Evolutionary conservation across 2,113 vertebrate genomes (phyloP).

Genomic region (Chloebia gouldiae): DNA sequence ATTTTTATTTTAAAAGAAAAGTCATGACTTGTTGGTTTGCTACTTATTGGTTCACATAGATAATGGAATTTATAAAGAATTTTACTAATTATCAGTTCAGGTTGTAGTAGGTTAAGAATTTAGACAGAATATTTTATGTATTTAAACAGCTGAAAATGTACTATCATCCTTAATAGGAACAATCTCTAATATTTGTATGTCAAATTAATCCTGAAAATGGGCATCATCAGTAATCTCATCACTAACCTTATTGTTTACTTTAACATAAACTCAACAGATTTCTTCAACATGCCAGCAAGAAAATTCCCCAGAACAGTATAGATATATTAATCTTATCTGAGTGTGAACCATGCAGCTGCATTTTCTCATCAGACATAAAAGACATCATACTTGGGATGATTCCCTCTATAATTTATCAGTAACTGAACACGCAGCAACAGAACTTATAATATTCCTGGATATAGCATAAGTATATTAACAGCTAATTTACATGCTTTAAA

Average conservation of each 20-base stretch:
- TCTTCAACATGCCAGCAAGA: neutral
- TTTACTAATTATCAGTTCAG: slow-evolving; percentile 35
- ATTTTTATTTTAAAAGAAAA: neutral
- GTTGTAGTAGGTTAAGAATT: slow-evolving; percentile 13
- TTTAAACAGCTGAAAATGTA: slow-evolving; percentile 21
- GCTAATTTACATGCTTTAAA: neutral
- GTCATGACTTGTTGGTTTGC: neutral
- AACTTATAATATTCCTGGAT: neutral
- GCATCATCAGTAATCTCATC: neutral
- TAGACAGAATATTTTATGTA: slow-evolving; percentile 9
- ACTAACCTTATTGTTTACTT: slow-evolving; percentile 7
- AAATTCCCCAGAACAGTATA: neutral
- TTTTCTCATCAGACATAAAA: slow-evolving; percentile 16
- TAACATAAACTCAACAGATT: neutral
- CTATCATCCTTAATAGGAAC: neutral
- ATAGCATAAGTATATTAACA: neutral
- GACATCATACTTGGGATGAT: slow-evolving; percentile 1
- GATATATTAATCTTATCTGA: neutral
- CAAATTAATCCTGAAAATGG: neutral
- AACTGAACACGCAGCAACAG: neutral
- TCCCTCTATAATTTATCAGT: neutral
- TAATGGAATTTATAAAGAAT: slow-evolving; percentile 21
- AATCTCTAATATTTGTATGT: neutral
- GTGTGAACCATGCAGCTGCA: neutral
- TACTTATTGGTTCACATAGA: neutral